Conservation (phyloP, 2,797 vertebrate genomes). For the Onychomys torridus region DNA sequence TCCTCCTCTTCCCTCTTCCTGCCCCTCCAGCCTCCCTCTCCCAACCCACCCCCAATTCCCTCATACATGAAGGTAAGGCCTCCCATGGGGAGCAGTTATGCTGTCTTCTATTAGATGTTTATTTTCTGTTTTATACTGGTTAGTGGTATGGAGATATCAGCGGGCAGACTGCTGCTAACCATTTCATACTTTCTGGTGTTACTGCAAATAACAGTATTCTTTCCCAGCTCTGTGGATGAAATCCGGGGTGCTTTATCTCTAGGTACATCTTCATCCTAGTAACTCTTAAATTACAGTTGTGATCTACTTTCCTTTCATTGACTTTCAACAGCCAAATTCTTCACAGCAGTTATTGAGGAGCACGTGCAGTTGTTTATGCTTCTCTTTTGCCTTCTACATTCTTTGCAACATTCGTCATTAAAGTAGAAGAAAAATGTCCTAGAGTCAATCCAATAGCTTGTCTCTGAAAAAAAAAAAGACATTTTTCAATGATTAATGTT, state of each 20-base stretch:
- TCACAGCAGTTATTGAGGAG: not conserved
- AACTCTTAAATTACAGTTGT: slow-evolving; percentile 7
- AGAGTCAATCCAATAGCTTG: not conserved
- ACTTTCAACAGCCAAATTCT: not conserved
- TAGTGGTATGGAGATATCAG: not conserved
- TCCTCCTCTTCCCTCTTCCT: too few species aligned
- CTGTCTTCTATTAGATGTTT: not conserved
- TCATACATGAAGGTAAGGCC: too few species aligned
- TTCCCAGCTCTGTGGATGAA: not conserved
- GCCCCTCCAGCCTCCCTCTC: too few species aligned
- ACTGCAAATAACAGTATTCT: not conserved
- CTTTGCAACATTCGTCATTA: not conserved
- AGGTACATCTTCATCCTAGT: not conserved
- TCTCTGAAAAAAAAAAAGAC: not conserved
- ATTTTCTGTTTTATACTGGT: not conserved
- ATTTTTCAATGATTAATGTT: not conserved
- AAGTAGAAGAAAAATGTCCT: not conserved
- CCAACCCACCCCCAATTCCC: too few species aligned
- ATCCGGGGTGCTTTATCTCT: not conserved
- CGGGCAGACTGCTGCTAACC: not conserved
- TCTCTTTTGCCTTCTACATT: slow-evolving; percentile 10
- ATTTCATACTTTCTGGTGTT: slow-evolving; percentile 22
- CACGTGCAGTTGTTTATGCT: not conserved
- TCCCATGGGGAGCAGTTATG: too few species aligned
- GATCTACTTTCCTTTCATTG: slow-evolving; percentile 25